Conservation (phyloP, 1,140 invertebrate genomes). For the Drosophila pachea region DNA sequence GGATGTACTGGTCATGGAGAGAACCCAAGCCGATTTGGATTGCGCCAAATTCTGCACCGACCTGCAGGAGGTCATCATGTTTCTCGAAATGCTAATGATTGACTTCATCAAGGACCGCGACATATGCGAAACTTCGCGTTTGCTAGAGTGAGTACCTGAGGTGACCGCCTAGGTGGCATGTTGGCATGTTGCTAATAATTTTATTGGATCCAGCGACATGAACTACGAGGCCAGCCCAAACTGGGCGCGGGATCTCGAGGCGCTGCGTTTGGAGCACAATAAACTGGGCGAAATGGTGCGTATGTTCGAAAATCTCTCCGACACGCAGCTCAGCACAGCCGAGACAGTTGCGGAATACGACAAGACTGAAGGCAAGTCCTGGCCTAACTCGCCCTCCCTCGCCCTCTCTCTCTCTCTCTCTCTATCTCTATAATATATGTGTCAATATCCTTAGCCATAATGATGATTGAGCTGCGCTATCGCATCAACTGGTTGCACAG, state of each 20-base stretch:
- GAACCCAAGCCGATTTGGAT: constrained; percentile 23
- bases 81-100: constrained; percentile 19
- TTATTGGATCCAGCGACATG: constrained; percentile 12
- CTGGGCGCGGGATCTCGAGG: constrained; percentile 25
- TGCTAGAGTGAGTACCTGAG: constrained; percentile 29
- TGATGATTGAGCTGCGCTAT: constrained; percentile 52
- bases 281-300: background rate
- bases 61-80: constrained; percentile 28
- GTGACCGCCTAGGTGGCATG: background rate
- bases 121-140: constrained; percentile 16
- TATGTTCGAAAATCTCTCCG: background rate
- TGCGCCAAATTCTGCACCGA: constrained; percentile 49
- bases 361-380: background rate
- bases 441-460: constrained; percentile 9
- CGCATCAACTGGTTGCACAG: constrained; percentile 44
- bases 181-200: too few species aligned
- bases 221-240: constrained; percentile 19
- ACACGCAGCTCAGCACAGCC: too few species aligned
- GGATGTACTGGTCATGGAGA: constrained; percentile 41
- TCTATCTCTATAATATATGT: background rate
- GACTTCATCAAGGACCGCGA: constrained; percentile 10
- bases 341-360: background rate
- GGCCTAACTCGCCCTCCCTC: background rate
- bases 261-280: background rate
- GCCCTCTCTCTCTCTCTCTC: background rate